Percentiles rank a stretch among this genome's conserved stretches.
Conservation (phyloP, 2,113 vertebrate species). For the Alethe diademata region DNA sequence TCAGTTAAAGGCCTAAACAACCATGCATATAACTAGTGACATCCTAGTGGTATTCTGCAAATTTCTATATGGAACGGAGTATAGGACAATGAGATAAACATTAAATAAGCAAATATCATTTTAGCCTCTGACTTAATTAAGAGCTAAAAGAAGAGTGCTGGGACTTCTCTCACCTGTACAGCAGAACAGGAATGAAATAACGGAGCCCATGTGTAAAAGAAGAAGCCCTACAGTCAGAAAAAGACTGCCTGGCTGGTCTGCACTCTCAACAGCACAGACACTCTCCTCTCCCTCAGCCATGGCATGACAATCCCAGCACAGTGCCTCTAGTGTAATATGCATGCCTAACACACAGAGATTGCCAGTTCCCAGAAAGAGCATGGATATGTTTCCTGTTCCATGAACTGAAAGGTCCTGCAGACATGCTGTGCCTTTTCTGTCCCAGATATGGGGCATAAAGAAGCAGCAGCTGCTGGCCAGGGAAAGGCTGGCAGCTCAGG, state of each 20-base stretch:
- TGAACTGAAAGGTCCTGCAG: background rate
- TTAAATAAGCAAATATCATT: background rate
- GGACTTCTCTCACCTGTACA: background rate
- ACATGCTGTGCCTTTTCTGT: rapidly evolving
- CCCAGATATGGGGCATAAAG: background rate
- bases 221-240: background rate
- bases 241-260: background rate
- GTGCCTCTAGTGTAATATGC: rapidly evolving
- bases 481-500: background rate
- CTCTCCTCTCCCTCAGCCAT: background rate
- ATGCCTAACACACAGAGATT: background rate
- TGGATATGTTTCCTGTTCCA: rapidly evolving
- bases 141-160: background rate
- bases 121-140: background rate
- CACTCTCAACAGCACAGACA: rapidly evolving
- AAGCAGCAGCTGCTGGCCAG: background rate
- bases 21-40: rapidly evolving
- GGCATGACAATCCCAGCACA: background rate
- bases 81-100: background rate
- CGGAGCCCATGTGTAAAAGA: background rate
- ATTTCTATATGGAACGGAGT: background rate
- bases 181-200: background rate
- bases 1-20: background rate
- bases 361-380: background rate
- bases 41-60: background rate